Conservation (phyloP, 2,797 vertebrate species). For the Setipinna tenuifilis region DNA sequence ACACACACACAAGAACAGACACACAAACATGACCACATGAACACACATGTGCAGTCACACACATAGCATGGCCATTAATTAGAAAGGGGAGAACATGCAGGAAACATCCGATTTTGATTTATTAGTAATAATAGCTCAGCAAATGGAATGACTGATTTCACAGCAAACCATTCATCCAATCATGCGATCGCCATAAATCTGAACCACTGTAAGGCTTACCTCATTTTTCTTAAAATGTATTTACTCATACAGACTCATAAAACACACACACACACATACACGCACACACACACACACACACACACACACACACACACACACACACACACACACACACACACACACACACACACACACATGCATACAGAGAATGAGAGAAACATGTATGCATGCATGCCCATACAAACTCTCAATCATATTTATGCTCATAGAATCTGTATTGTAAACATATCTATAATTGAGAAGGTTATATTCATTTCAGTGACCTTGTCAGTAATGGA, state of each 20-base stretch:
- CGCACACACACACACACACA: not conserved
- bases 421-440: not conserved
- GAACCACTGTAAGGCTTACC: not conserved
- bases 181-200: not conserved
- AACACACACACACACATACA: not conserved
- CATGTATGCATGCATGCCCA: no score
- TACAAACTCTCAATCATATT: not conserved
- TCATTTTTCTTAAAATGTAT: not conserved
- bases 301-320: not conserved
- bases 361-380: no score
- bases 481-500: not conserved
- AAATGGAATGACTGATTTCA: conserved; percentile 1
- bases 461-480: no score
- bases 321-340: conserved; percentile 1
- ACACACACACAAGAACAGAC: not conserved
- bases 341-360: not conserved
- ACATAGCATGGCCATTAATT: not conserved
- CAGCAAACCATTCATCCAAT: conserved; percentile 14
- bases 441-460: no score
- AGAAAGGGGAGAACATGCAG: not conserved
- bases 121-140: not conserved
- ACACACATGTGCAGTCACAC: not conserved
- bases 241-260: not conserved
- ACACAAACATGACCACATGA: not conserved
- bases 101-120: not conserved